Evolutionary conservation across 2,113 vertebrate species (phyloP), one percentile per base, ranked within the genome.

Genomic region (Ochotona curzoniae): DNA sequence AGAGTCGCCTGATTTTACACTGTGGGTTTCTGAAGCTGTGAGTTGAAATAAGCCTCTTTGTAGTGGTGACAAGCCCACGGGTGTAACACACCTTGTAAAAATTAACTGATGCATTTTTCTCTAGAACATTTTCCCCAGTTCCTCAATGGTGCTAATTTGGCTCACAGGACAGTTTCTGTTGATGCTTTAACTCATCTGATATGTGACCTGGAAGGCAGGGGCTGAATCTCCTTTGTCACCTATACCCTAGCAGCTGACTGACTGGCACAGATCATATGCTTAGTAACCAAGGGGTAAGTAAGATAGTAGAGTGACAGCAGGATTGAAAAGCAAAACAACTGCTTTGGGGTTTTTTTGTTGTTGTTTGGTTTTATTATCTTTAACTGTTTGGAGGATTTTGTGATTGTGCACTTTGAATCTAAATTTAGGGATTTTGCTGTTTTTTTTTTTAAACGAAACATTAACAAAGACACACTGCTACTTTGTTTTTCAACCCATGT

Each of bases 121-220:
- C 2, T 23, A 32, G 44, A 25, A 25, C 6, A 8, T 13, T 15
- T 23, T 7, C 51, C 18, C 2, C 5, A 2, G 6, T 7, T 1
- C 18, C 7, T 64, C 28, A 28, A 32, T 2, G 3, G 23, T 10
- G 32, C 70, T 26, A 28, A 64, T 20, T 30, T 3, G 5, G 1
- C 23, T 32, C 66, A 4, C 35, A 13, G 26, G 3, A 14, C 25
- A 30, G 4, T 4, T 1, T 32, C 30, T 49, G 54, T 63, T 35
- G 23, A 82, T 11, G 49, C 30, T 2, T 26, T 71, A 28, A 20
- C 11, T 10, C 23, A 30, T 35, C 1, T 49, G 49, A 30, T 17
- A 14, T 9, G 14, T 14, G 2, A n/a, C 26, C 63, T 49, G n/a
- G n/a, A 51, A 73, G 63, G 49, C 25, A 82, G n/a, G 9, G 30